Conservation (phyloP, 2,113 vertebrate species). For the Gadus chalcogrammus region DNA sequence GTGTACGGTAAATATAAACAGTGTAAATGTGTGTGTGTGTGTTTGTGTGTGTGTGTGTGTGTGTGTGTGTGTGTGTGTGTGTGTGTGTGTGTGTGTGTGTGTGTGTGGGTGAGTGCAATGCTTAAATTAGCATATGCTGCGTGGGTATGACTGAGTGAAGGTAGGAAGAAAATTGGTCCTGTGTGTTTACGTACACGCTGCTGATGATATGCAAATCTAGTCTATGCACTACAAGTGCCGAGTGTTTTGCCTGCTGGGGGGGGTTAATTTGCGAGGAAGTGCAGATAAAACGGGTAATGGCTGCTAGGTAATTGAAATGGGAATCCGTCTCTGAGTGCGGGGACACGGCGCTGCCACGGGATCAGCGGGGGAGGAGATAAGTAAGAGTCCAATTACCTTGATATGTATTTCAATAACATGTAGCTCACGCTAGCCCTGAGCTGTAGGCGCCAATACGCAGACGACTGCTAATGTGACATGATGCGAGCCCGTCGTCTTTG, state of each 20-base stretch:
- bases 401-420: slow-evolving; percentile 62
- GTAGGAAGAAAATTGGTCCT: neutral
- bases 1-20: too few species aligned
- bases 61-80: slow-evolving; percentile 11
- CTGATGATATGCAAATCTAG: slow-evolving; percentile 26
- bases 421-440: neutral
- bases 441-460: too few species aligned
- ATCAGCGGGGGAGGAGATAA: slow-evolving; percentile 20
- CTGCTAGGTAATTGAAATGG: slow-evolving; percentile 56
- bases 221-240: slow-evolving; percentile 7
- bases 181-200: slow-evolving; percentile 14
- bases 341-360: slow-evolving; percentile 19
- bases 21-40: neutral
- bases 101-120: slow-evolving; percentile 37
- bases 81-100: too few species aligned
- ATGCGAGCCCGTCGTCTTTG: too few species aligned
- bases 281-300: slow-evolving; percentile 50
- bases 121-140: slow-evolving; percentile 43
- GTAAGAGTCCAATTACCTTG: slow-evolving; percentile 51
- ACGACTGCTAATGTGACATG: too few species aligned
- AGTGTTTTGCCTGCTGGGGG: slow-evolving; percentile 20
- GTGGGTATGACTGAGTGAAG: neutral
- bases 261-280: slow-evolving; percentile 26
- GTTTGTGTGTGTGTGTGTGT: slow-evolving; percentile 1
- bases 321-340: slow-evolving; percentile 38